Evolutionary conservation across 2,797 vertebrate species (phyloP).

Genomic region (Eupleurogrammus muticus): DNA sequence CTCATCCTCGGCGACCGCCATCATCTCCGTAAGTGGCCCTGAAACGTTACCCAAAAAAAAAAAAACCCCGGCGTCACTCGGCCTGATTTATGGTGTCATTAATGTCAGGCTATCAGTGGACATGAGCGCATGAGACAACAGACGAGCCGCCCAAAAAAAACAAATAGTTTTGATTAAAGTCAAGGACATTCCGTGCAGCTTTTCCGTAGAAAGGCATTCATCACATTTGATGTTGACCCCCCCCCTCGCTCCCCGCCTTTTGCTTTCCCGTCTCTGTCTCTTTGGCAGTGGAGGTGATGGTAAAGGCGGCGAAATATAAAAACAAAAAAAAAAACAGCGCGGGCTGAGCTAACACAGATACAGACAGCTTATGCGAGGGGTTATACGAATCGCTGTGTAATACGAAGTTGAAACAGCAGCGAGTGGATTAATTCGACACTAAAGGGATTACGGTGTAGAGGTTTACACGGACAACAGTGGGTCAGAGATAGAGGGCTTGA

Average conservation of each 20-base stretch:
- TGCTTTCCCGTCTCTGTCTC: slow-evolving; percentile 60
- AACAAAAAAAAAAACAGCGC: slow-evolving; percentile 68
- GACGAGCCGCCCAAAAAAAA: slow-evolving; percentile 95
- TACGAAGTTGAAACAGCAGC: slow-evolving; percentile 76
- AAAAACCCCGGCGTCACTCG: slow-evolving; percentile 92
- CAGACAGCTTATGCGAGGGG: slow-evolving; percentile 74
- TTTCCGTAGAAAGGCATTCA: slow-evolving; percentile 97
- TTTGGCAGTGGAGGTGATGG: slow-evolving; percentile 70
- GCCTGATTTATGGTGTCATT: slow-evolving; percentile 98
- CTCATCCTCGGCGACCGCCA: slow-evolving; percentile 74
- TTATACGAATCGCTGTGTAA: slow-evolving; percentile 74
- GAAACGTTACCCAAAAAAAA: slow-evolving; percentile 94
- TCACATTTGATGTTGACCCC: slow-evolving; percentile 95
- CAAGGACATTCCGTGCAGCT: slow-evolving; percentile 98
- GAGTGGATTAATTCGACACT: slow-evolving; percentile 81
- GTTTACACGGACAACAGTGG: slow-evolving; percentile 75
- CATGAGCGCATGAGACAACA: slow-evolving; percentile 97
- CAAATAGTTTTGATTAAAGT: slow-evolving; percentile 99
- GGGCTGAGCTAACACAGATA: slow-evolving; percentile 85
- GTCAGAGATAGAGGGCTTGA: slow-evolving; percentile 74
- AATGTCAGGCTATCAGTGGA: slow-evolving; percentile 99
- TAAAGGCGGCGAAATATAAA: slow-evolving; percentile 64
- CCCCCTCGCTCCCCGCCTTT: slow-evolving; percentile 57
- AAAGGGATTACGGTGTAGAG: slow-evolving; percentile 76
- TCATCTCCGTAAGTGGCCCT: slow-evolving; percentile 77